Conservation (phyloP, 2,113 vertebrate genomes). For the Podilymbus podiceps region DNA sequence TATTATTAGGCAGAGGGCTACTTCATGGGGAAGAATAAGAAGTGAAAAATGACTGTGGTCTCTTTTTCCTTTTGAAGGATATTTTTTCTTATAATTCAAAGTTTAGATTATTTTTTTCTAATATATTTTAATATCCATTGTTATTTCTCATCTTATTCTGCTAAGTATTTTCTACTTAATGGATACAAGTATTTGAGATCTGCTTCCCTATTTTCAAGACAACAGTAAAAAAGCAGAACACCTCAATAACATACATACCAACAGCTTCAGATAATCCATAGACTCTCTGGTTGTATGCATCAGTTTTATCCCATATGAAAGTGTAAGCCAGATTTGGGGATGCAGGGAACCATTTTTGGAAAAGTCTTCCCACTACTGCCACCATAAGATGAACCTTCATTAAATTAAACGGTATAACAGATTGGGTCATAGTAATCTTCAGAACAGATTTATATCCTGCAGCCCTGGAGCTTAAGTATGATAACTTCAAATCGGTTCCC, state of each 20-base stretch:
- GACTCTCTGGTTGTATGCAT: constrained; percentile 96
- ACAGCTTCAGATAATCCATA: constrained; percentile 94
- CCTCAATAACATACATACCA: constrained; percentile 76
- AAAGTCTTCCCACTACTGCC: constrained; percentile 94
- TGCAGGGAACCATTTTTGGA: constrained; percentile 97
- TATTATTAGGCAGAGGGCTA: neutral
- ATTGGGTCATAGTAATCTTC: constrained; percentile 94
- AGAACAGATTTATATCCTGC: constrained; percentile 95
- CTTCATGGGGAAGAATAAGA: neutral
- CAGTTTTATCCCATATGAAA: constrained; percentile 99
- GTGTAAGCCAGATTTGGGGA: constrained; percentile 95
- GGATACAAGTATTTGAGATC: neutral
- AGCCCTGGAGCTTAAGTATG: constrained; percentile 94
- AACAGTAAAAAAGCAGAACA: neutral
- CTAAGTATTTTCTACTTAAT: neutral
- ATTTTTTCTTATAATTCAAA: neutral
- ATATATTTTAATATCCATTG: neutral
- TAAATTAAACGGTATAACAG: constrained; percentile 91
- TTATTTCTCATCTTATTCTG: neutral
- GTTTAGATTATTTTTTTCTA: neutral
- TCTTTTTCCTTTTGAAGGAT: neutral
- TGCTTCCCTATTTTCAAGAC: neutral
- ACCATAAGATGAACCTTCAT: constrained; percentile 99
- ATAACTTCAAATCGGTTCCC: constrained; percentile 92
- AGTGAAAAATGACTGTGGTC: neutral